A percentile compares a stretch with the other conserved stretches of the same genome.
Conservation (phyloP, 2,797 vertebrate species). For the Dipus sagitta region DNA sequence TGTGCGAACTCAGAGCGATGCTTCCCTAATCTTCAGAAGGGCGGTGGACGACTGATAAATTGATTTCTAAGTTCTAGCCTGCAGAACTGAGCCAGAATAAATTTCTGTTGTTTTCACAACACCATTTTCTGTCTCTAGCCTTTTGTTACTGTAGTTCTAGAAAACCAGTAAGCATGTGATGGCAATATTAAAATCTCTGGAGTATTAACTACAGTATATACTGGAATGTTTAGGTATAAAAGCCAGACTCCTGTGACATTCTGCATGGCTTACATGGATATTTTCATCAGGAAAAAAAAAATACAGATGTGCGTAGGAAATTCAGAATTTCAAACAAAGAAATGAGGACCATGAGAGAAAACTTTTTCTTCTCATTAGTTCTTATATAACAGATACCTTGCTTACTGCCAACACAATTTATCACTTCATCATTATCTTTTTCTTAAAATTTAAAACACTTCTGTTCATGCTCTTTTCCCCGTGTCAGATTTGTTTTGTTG, state of each 20-base stretch:
- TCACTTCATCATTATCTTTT: constrained; percentile 42
- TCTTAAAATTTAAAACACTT: constrained; percentile 61
- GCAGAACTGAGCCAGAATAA: not conserved
- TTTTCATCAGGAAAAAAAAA: constrained; percentile 43
- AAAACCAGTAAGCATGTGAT: not conserved
- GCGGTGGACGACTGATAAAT: not conserved
- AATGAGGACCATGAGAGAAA: not conserved
- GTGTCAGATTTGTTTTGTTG: constrained; percentile 58
- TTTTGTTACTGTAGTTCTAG: constrained; percentile 10
- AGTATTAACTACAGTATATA: not conserved
- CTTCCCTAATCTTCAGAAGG: not conserved
- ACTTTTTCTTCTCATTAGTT: not conserved
- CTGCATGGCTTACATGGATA: not conserved
- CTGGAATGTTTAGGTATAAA: constrained; percentile 12
- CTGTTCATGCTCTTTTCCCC: constrained; percentile 68
- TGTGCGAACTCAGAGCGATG: not conserved
- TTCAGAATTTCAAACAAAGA: constrained; percentile 49
- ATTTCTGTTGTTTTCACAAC: constrained; percentile 36
- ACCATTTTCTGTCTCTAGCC: not conserved
- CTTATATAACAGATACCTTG: not conserved
- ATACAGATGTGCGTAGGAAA: constrained; percentile 19
- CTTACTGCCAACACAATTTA: not conserved
- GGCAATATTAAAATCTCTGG: constrained; percentile 43
- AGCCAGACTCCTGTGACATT: not conserved
- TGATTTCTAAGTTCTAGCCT: not conserved